Base-by-base conservation (phyloP, 35 echinoderm and acorn worm genomes). In the Patiria miniata region DNA sequence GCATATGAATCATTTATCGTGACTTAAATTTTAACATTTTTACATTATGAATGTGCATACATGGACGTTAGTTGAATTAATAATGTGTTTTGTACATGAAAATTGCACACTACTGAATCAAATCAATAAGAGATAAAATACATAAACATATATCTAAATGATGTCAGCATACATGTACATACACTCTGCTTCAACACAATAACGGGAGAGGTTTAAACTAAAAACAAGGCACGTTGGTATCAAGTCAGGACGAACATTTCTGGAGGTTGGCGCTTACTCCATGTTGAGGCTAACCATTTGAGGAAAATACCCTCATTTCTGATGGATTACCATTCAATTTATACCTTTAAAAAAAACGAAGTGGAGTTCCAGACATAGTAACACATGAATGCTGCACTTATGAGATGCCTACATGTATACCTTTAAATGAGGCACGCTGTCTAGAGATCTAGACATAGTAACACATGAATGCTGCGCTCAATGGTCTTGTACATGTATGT, bases 21-120 rank as follows among this genome's bases (percentile, higher is more conserved):
- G n/a, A n/a, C n/a, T n/a, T n/a, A n/a, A n/a, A n/a, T n/a, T n/a
- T n/a, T n/a, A n/a, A n/a, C n/a, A n/a, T n/a, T n/a, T n/a, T n/a
- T n/a, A n/a, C n/a, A n/a, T 69, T 69, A 69, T 36, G 33, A 28
- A 23, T 69, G 8, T 69, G 33, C 33, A 69, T 69, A 28, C 61
- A 69, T 28, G 33, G 7, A 28, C 4, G 33, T 28, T 23, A 36
- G n/a, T 28, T 69, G 33, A 69, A 69, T 69, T 28, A 36, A 28
- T 69, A 28, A 69, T 36, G 61, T 18, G n/a, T 69, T 69, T 69
- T 23, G n/a, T 28, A 69, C 33, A 69, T 69, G n/a, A 23, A 69
- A 69, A 69, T 23, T 69, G 4, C 33, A 36, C 61, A 28, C 61
- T 36, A 3, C 17, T 4, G n/a, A 69, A 36, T 7, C 3, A 28